Base-by-base conservation (phyloP, 1,140 invertebrate species). In the Gryllus bimaculatus region DNA sequence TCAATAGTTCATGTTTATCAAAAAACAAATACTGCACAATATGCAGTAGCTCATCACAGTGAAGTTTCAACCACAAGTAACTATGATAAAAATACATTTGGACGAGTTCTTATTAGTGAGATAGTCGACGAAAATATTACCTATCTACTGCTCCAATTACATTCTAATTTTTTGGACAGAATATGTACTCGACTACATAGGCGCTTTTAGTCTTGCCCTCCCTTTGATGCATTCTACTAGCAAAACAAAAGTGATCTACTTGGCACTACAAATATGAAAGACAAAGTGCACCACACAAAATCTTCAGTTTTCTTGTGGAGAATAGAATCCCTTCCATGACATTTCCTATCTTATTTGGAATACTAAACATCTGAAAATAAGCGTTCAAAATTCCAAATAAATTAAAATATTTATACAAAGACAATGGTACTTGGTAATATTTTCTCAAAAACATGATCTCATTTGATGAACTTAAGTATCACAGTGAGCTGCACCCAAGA, bases 21-120 rank as follows among this genome's bases (percentile, higher is more conserved):
- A 66, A 66, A 66, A 66, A 66, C 54, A 66, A 66, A 66, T 66
- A 66, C 54, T 18, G 54, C 54, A 66, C 54, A 66, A 66, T 66
- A 66, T 66, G 54, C 54, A 66, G 54, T 66, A 66, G 54, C 54
- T 66, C 54, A 66, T 66, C 54, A 66, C 54, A 66, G 54, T 66
- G 54, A 66, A 66, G 54, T 10, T 66, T 66, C 54, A 66, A 10
- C 54, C 54, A 13, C 54, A 66, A 66, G 54, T 66, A 66, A 66
- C 54, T 66, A 66, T 66, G 54, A 66, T 66, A 66, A 66, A 66
- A 66, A 66, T 66, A 66, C 18, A 18, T 66, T 66, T 66, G 54
- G 54, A 66, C 54, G 54, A 66, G 54, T 66, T 66, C 54, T 66
- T 66, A 18, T 66, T 66, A 10, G 54, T 66, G 54, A 66, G 54